A percentile compares a stretch with the other conserved stretches of the same genome.
Conservation (phyloP, 2,113 vertebrate species). For the Forbesichthys papilliferus region DNA sequence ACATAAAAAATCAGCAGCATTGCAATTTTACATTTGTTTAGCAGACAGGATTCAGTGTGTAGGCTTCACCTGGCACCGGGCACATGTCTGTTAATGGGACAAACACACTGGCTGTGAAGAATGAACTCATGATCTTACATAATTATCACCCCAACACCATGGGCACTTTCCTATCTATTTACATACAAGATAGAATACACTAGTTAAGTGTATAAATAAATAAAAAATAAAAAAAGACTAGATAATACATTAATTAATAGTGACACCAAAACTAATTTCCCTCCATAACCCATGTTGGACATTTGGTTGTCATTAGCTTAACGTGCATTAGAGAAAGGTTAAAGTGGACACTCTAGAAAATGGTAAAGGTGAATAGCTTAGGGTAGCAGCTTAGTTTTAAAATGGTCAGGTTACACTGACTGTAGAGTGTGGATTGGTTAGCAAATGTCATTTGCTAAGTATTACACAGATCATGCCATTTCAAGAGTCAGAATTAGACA, state of each 20-base stretch:
- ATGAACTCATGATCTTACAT: background rate
- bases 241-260: background rate
- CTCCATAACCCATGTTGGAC: background rate
- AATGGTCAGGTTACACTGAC: conserved; percentile 64
- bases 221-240: background rate
- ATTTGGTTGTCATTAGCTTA: background rate
- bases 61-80: too few relatives aligned
- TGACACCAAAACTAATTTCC: background rate
- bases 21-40: background rate
- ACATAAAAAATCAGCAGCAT: background rate
- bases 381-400: conserved; percentile 53
- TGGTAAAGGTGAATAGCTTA: conserved; percentile 80
- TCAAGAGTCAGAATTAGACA: background rate
- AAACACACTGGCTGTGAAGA: background rate
- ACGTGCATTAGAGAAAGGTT: conserved; percentile 45
- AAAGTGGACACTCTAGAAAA: conserved; percentile 50
- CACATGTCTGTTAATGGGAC: conserved; percentile 14
- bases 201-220: background rate
- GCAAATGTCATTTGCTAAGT: background rate
- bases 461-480: background rate
- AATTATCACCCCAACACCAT: too few relatives aligned
- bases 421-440: background rate
- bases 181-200: background rate
- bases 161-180: too few relatives aligned
- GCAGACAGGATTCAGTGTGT: background rate